Base-by-base conservation (phyloP, 2,113 vertebrate genomes). In the Hypanus sabinus region DNA sequence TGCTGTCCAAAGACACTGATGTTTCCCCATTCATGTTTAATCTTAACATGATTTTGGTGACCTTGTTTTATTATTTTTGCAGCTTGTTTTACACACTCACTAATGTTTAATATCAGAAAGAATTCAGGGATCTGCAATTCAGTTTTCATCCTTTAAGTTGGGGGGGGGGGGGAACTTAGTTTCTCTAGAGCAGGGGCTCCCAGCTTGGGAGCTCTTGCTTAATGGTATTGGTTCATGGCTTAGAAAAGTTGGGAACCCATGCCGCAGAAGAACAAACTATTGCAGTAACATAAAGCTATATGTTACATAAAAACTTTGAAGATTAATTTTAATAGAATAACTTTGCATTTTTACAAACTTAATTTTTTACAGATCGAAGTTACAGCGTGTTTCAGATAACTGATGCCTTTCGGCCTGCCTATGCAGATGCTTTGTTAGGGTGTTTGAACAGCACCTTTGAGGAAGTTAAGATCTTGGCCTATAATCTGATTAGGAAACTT, bases 371-470 rank as follows among this genome's bases (percentile, higher is more conserved):
- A 97, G 97, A 94, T 73, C 94, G 94, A 75, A 83, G 88, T 65
- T 96, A 96, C 76, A 94, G 94, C 88, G 96, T 97, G 24, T 98
- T 99, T 94, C 96, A 96, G 30, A 94, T 99, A 14, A 96, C 97
- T 36, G 95, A 97, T 22, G 97, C 96, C 38, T 96, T 99, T 27
- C 96, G 97, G 94, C 94, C 94, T 94, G 9, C 94, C 75, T 97
- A 97, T 94, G 97, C 98, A 94, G 97, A 96, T 94, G 97, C 96
- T 93, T 97, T 99, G 94, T 95, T 99, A 93, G 96, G 96, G 95
- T 98, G 98, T 94, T 96, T 99, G 7, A 96, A 97, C 94, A 99
- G 97, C 96, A 99, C 98, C 95, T 99, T 99, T 96, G 97, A 99
- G 95, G 98, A 99, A 95, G 97, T 99, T 90, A 99, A 99, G 96